These are phyloP conservation scores for Orthosia gracilis DNA, from an alignment of 2,888 invertebrate genomes.

Conservation along the genomic window DNA sequence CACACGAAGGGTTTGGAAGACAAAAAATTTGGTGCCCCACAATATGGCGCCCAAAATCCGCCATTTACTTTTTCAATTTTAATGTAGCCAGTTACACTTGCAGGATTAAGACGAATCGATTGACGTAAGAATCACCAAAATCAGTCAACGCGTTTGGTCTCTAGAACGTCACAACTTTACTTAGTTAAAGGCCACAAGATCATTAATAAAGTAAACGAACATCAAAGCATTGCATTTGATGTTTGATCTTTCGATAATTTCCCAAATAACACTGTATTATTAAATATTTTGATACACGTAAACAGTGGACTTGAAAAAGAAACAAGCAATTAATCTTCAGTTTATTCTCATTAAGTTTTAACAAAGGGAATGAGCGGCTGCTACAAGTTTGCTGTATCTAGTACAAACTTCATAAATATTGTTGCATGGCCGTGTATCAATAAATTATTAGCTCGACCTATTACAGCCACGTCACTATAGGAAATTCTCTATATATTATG, in stretches of 20 bases:
- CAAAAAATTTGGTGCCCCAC: no score
- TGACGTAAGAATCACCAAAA: no score
- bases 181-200: not conserved
- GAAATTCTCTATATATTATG: no score
- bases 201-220: not conserved
- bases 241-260: not conserved
- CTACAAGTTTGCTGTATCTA: not conserved
- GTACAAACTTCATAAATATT: conserved; percentile 17
- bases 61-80: no score
- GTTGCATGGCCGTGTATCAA: conserved; percentile 14
- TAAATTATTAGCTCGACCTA: conserved; percentile 9
- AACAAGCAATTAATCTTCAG: conserved; percentile 11
- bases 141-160: no score
- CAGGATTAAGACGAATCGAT: no score
- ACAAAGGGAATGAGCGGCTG: not conserved
- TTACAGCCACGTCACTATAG: not conserved
- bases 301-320: not conserved
- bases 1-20: no score
- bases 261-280: conserved; percentile 6
- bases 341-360: conserved; percentile 4
- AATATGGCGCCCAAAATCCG: no score
- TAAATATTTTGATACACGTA: conserved; percentile 7
- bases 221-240: conserved; percentile 8
- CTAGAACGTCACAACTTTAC: no score
- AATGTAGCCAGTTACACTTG: no score